Base-by-base conservation (phyloP, 1,140 invertebrate genomes). In the Hyposmocoma kahamanoa region DNA sequence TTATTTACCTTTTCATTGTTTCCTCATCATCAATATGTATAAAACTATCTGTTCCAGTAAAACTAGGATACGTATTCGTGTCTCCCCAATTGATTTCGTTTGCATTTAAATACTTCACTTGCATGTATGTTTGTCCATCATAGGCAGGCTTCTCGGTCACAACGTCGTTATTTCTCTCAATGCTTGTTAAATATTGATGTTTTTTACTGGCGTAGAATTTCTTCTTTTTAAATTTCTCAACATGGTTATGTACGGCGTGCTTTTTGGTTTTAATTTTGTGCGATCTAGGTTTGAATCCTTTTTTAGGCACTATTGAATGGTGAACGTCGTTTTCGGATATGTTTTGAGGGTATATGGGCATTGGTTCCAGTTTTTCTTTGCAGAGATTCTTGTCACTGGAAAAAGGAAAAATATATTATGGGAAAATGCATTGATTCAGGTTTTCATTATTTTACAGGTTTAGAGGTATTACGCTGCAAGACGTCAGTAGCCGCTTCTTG, bases 21-120 rank as follows among this genome's bases (percentile, higher is more conserved):
- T 94, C 92, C 15, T 92, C 91, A 72, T 94, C 91, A 53, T 92
- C 92, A 66, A 94, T 96, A 70, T 92, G 90, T 3, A 95, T 88
- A 63, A 91, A 95, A 58, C 89, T 92, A 50, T 92, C 92, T 20
- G 72, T 89, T 18, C 93, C 93, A 13, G 87, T 89, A 67, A 95
- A 95, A 60, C 91, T 92, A 1, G 93, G 81, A 45, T 82, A 84
- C 0, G 66, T 68, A 87, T 66, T 89, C 56, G 53, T 85, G 58
- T 67, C 83, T 49, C 66, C 87, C 87, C 76, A 86, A 26, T 70
- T 79, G 21, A 79, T 71, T 42, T 84, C 76, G 50, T 72, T 68
- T 0, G 57, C 60, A 44, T 72, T 64, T 45, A 82, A 42, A 59
- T 84, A 80, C 32, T 82, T 82, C 18, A 82, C 71, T 65, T 84